Evolutionary conservation across 2,797 vertebrate species (phyloP).

Genomic region (Benthosema pterotum): DNA sequence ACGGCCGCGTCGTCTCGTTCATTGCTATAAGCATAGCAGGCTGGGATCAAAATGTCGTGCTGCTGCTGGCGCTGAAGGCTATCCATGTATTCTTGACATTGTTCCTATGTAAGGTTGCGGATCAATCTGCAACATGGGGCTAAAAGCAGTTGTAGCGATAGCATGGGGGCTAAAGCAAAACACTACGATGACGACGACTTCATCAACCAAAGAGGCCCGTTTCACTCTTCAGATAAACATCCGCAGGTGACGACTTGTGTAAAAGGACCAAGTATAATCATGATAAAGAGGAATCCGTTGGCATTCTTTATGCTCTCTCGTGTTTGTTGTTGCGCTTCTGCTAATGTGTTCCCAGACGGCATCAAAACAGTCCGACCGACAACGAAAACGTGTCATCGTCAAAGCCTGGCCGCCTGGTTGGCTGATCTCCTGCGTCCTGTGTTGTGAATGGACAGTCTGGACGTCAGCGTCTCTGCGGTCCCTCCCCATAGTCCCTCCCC

Average conservation of each 20-base stretch:
- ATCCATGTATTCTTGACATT: constrained; percentile 52
- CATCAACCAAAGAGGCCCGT: neutral
- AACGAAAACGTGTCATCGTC: constrained; percentile 11
- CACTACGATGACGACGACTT: neutral
- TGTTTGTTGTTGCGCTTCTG: neutral
- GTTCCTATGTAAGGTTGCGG: constrained; percentile 35
- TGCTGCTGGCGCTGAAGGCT: constrained; percentile 13
- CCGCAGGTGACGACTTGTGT: neutral
- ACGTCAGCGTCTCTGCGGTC: constrained; percentile 27
- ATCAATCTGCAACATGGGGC: constrained; percentile 51
- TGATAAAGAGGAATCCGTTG: neutral
- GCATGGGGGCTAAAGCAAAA: constrained; percentile 8
- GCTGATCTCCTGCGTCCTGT: neutral
- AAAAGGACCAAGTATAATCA: neutral
- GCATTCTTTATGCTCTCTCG: neutral
- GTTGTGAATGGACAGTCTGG: constrained; percentile 40
- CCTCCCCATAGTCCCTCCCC: neutral
- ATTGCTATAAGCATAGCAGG: constrained; percentile 44
- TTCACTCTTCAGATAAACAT: neutral
- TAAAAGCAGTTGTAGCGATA: constrained; percentile 19
- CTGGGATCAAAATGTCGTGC: constrained; percentile 33
- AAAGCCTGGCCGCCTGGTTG: constrained; percentile 42
- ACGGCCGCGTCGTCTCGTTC: neutral
- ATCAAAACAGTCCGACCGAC: constrained; percentile 61
- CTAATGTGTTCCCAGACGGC: constrained; percentile 45